Conservation (phyloP, 2,797 vertebrate species). For the Mormyrus proboscirostris region DNA sequence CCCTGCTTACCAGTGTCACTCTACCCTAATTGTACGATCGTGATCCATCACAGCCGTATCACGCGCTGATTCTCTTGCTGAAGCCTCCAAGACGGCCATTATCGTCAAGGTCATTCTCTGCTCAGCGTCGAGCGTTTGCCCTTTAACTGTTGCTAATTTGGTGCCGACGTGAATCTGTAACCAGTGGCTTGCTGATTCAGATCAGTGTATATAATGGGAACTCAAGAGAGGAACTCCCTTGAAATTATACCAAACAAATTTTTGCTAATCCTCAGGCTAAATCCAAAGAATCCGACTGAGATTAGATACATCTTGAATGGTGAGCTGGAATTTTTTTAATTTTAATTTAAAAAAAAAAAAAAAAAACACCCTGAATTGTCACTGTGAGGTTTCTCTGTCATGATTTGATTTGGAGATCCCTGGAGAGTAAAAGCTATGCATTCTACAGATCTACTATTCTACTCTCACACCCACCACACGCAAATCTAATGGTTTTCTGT, state of each 20-base stretch:
- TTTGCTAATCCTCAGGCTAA: neutral
- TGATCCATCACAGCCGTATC: neutral
- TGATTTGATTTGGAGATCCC: neutral
- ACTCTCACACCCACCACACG: neutral
- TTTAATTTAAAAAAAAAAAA: neutral
- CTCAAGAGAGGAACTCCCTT: neutral
- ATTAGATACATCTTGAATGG: neutral
- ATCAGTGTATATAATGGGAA: neutral
- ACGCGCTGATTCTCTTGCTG: neutral
- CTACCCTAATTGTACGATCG: neutral
- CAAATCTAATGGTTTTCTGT: neutral
- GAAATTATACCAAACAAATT: neutral
- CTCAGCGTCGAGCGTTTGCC: neutral
- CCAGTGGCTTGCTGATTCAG: neutral
- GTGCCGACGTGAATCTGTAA: neutral
- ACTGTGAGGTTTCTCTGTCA: neutral
- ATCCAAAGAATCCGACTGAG: neutral
- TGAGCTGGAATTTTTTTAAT: neutral
- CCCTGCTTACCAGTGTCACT: constrained; percentile 1
- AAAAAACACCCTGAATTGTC: neutral
- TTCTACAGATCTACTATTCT: neutral
- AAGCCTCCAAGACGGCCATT: neutral
- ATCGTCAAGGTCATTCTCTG: neutral
- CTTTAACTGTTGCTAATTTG: constrained; percentile 1
- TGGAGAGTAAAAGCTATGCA: neutral